Conservation (phyloP, 2,113 vertebrate species). For the Megaceryle maxima region DNA sequence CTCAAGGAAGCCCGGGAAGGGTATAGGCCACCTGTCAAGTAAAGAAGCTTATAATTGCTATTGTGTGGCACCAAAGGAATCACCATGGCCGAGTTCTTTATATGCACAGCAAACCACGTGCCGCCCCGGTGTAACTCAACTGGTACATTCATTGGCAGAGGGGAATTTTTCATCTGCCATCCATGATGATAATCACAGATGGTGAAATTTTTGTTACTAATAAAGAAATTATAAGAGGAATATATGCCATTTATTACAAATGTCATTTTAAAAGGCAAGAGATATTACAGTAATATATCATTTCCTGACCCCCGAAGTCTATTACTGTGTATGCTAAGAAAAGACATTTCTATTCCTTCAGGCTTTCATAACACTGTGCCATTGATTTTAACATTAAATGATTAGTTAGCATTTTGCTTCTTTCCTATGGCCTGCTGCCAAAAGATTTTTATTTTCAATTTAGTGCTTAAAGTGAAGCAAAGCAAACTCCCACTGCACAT, state of each 20-base stretch:
- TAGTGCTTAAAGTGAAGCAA: conserved; percentile 33
- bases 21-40: not conserved
- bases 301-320: conserved; percentile 21
- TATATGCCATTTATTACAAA: conserved; percentile 29
- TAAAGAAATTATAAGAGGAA: conserved; percentile 47
- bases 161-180: conserved; percentile 12
- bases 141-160: not conserved
- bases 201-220: conserved; percentile 46
- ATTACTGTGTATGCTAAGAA: conserved; percentile 7
- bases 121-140: not conserved
- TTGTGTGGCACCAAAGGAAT: not conserved
- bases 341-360: conserved; percentile 51
- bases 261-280: conserved; percentile 40
- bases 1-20: not conserved
- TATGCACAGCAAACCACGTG: not conserved
- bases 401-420: conserved; percentile 68
- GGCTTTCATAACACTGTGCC: conserved; percentile 30
- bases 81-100: not conserved
- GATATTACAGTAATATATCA: conserved; percentile 35
- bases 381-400: conserved; percentile 69
- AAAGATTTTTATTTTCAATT: conserved; percentile 60
- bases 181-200: conserved; percentile 13
- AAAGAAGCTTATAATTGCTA: not conserved
- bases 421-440: conserved; percentile 26
- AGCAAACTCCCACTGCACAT: not conserved